Evolutionary conservation across 2,888 invertebrate genomes (phyloP), one percentile per base, ranked within the genome.

Genomic region (Caenorhabditis sinica): DNA sequence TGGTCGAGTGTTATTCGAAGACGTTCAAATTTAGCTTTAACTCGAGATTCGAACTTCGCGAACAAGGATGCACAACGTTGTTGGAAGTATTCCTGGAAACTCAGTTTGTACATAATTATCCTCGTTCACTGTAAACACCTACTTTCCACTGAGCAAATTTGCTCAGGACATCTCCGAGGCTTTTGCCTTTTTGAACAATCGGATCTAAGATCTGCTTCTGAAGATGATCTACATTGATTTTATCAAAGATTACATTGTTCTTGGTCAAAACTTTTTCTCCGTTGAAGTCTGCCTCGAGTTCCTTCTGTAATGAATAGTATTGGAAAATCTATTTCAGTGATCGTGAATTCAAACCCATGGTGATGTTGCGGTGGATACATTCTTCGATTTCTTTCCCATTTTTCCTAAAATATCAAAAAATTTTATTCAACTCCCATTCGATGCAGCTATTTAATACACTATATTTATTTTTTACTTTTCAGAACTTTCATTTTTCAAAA

Each of bases 341-440:
- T 17, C 8, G 53, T 60, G 3, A 56, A 49, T 49, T n/a, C 56
- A 28, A 15, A 69, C 76, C 76, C 65, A 65, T 20, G 13, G 53
- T 0, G 75, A n/a, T 43, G 51, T 23, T 28, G 43, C 8, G 25
- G 28, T 23, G 1, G 20, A 2, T 0, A n/a, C 0, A 8, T n/a
- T 33, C 13, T 58, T 76, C 20, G 58, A 13, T 36, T 66, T 68
- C 58, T 66, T 68, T 11, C 68, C 76, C 76, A 68, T 74, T 23
- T 11, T 72, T 28, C 17, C 13, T 5, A 6, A 11, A 11, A 40
- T n/a, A n/a, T n/a, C n/a, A n/a, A n/a, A n/a, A n/a, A n/a, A n/a
- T n/a, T n/a, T n/a, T n/a, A n/a, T n/a, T n/a, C n/a, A n/a, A n/a
- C n/a, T n/a, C n/a, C n/a, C n/a, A n/a, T n/a, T n/a, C n/a, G n/a